Base-by-base conservation (phyloP, 2,113 vertebrate genomes). In the Gymnogyps californianus region DNA sequence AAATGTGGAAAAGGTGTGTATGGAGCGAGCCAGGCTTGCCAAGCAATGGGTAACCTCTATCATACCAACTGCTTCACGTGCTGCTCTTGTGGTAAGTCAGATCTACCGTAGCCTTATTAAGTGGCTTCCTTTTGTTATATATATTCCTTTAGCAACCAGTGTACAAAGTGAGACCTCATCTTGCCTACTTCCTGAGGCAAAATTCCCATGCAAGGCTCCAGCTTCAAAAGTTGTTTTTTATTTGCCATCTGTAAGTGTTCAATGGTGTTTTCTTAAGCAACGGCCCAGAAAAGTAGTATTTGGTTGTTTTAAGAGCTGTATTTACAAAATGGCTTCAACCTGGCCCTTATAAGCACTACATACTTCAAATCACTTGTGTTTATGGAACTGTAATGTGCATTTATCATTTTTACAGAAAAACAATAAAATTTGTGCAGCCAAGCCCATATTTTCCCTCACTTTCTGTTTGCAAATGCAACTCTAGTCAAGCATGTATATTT, bases 41-140 rank as follows among this genome's bases (percentile, higher is more conserved):
- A 99, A 96, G 99, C 99, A 8, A 99, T 99, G 99, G 99, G 99
- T 74, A 99, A 99, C 97, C 98, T 99, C 67, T 99, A 99, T 86
- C 99, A 99, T 96, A 99, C 99, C 16, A 99, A 99, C 97, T 99
- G 99, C 98, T 99, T 99, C 98, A 99, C 98, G 40, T 99, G 99
- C 96, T 99, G 99, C 98, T 99, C 99, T 74, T 99, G 99, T 80
- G 99, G 99, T 99, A 98, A 99, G 99, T 99, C 44, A 19, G 34
- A 87, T 28, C 66, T 70, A 42, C 62, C 1, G 0, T 65, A 65
- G 44, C 52, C n/a, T 49, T 26, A 14, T 26, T 62, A 9, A 52
- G 84, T 21, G 47, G 51, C 59, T 92, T 94, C 93, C 49, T 88
- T 42, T 51, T 59, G 31, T 49, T 51, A 58, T 57, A 64, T 2